A percentile compares a stretch with the other conserved stretches of the same genome.
Conservation (phyloP, 1,140 invertebrate species). For the Heliconius melpomene region DNA sequence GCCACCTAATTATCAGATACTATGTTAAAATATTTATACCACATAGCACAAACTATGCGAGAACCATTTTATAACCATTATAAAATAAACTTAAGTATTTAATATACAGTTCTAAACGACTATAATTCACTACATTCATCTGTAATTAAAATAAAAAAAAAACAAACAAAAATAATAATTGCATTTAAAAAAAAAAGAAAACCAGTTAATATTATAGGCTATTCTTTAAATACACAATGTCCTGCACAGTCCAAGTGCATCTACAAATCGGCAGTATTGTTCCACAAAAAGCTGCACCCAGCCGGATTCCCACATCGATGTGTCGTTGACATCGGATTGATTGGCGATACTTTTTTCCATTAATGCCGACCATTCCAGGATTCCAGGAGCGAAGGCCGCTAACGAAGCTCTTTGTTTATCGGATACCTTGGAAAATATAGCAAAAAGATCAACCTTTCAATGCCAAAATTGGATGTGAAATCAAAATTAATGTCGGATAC, state of each 20-base stretch:
- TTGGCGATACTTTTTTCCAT: conserved; percentile 59
- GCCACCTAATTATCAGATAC: too few species aligned
- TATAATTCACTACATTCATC: too few species aligned
- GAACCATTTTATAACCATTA: too few species aligned
- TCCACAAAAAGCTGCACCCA: conserved; percentile 59
- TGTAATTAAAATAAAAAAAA: background rate
- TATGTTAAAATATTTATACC: too few species aligned
- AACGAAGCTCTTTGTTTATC: conserved; percentile 60
- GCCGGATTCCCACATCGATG: conserved; percentile 70
- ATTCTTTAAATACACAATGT: background rate
- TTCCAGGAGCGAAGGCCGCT: conserved; percentile 34
- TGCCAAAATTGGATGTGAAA: conserved; percentile 36
- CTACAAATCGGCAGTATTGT: conserved; percentile 39
- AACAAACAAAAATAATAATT: background rate
- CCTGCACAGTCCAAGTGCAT: background rate
- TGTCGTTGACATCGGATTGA: conserved; percentile 70
- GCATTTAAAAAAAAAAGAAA: background rate
- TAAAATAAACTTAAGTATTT: too few species aligned
- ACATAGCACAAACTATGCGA: too few species aligned
- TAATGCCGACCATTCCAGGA: conserved; percentile 59
- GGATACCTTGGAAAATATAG: conserved; percentile 55
- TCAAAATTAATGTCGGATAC: conserved; percentile 30
- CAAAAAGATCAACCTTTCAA: conserved; percentile 29
- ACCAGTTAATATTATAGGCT: background rate
- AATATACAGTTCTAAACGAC: too few species aligned